A percentile compares a stretch with the other conserved stretches of the same genome.
Conservation (phyloP, 2,113 vertebrate species). For the Spea bombifrons region DNA sequence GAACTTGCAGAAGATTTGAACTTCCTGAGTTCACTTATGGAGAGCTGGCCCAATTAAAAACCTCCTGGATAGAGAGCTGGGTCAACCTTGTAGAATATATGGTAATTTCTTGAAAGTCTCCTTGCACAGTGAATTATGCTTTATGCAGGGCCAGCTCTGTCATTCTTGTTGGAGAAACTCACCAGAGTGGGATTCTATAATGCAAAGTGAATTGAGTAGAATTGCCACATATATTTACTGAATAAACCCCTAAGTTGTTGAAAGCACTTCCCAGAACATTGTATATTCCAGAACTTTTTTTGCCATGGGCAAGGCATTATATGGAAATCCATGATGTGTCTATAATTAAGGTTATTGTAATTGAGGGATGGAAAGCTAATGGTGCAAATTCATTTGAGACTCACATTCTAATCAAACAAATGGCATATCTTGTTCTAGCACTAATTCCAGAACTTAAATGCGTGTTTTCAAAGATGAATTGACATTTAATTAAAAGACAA, state of each 20-base stretch:
- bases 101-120: no score
- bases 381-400: constrained; percentile 10
- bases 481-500: constrained; percentile 40
- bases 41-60: no score
- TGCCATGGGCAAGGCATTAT: background rate
- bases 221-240: background rate
- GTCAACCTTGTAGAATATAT: no score
- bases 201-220: no score
- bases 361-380: constrained; percentile 31
- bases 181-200: no score
- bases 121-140: no score
- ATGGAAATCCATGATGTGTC: background rate
- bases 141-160: no score
- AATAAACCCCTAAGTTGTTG: background rate
- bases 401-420: constrained; percentile 21
- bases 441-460: constrained; percentile 30
- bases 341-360: background rate
- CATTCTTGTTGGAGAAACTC: no score
- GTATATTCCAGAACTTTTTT: background rate
- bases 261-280: no score
- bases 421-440: constrained; percentile 28
- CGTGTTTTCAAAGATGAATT: constrained; percentile 39
- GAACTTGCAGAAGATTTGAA: no score
- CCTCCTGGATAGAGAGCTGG: no score
- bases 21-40: no score